Base-by-base conservation (phyloP, 2,888 invertebrate genomes). In the Limnephilus marmoratus region DNA sequence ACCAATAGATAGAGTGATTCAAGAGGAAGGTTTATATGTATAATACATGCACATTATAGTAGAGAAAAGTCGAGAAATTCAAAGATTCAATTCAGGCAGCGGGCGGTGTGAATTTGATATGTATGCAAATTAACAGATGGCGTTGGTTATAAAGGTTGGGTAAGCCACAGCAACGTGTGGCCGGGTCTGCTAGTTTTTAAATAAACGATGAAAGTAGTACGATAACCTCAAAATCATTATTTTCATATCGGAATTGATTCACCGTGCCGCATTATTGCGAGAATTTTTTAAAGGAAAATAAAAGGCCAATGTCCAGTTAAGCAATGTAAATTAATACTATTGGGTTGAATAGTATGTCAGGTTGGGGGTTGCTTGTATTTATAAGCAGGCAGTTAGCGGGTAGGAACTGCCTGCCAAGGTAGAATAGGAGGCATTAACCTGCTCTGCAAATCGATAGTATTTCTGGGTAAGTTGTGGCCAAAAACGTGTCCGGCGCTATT, bases 341-440 rank as follows among this genome's bases (percentile, higher is more conserved):
- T 24, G 68, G 68, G 68, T n/a, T 24, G 68, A 68, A 68, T n/a
- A 68, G 24, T 68, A 68, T 68, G 68, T n/a, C 68, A 68, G 68
- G n/a, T 24, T n/a, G n/a, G 68, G 68, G 68, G 68, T 68, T n/a
- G 68, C 68, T 68, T 83, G 83, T 18, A 31, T 31, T 34, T 83
- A 34, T 7, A 34, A 83, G 83, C 24, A 37, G 34, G 34, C 68
- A 83, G 82, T 83, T 34, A 31, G 29, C 82, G 82, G 82, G 37
- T 37, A 82, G 15, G 29, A 82, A 18, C 34, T 7, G 37, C 83
- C 83, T n/a, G 34, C 34, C 37, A n/a, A 37, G 37, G 80, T n/a
- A 81, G 49, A 49, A 90, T n/a, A 81, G 49, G 82, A 90, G 90
- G 82, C 90, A 90, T 81, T 90, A 90, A 90, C 90, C 90, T 82